Evolutionary conservation across 2,113 vertebrate genomes (phyloP), one percentile per base, ranked within the genome.

Genomic region (Mustelus asterias): DNA sequence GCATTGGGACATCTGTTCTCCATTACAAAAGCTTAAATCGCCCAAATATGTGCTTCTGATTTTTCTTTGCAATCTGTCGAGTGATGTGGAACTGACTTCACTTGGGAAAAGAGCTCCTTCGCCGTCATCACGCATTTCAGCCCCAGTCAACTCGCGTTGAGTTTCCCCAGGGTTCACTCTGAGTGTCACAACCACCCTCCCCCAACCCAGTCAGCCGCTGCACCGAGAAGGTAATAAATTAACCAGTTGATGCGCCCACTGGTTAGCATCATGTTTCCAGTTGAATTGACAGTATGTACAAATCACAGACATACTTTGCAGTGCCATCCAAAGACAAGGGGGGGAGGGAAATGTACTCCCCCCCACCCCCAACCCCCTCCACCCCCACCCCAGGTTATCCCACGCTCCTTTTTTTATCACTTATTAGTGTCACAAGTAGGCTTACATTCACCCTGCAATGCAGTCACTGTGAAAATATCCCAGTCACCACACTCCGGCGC

Each of bases 21-120:
- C 69, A 95, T 95, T 54, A 95, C 94, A 72, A 94, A 54, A 70
- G 24, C 67, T 72, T 72, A 72, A 95, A 54, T 72, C 94, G 54
- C 69, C 48, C 69, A 48, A 54, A 72, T 54, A 72, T 44, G 48
- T 95, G 63, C 41, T 95, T 76, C 94, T 72, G 69, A 54, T 72
- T 95, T 72, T 95, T 76, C 94, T 41, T 54, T 48, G 67, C 94
- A 95, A 24, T 95, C 94, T 72, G 69, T 72, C 18, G 69, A 33
- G 94, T 93, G 58, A 93, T 67, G n/a, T 22, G 14, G 60, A 93
- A 65, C n/a, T 65, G 14, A 93, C 29, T 63, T 65, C 89, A 93
- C 60, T 93, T 93, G 89, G 60, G 60, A 93, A 93, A 93, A 93
- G 89, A 65, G 18, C n/a, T 93, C 60, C 60, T 37, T 63, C 16